Evolutionary conservation across 1,140 invertebrate genomes (phyloP).

Genomic region (Camponotus pennsylvanicus): DNA sequence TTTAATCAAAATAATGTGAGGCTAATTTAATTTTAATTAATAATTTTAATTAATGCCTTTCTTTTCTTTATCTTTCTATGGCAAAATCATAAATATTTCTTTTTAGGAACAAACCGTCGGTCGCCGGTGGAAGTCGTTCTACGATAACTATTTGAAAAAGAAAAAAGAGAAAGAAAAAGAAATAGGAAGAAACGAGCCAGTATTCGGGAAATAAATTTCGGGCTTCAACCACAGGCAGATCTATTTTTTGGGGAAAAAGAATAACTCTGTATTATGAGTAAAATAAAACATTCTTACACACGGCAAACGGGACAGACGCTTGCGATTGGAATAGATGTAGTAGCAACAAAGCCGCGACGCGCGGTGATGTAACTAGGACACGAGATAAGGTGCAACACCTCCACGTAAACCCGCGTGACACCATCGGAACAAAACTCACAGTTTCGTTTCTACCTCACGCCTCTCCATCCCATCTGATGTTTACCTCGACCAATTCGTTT

Average conservation of each 20-base stretch:
- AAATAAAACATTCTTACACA: slow-evolving; percentile 23
- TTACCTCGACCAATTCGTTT: slow-evolving; percentile 68
- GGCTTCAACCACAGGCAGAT: neutral
- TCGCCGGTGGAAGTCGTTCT: slow-evolving; percentile 56
- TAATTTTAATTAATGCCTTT: neutral
- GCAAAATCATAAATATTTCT: neutral
- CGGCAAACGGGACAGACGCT: neutral
- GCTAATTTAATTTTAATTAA: neutral
- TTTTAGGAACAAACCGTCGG: slow-evolving; percentile 40
- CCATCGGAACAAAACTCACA: slow-evolving; percentile 50
- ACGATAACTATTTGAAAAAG: slow-evolving; percentile 63
- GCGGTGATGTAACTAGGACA: slow-evolving; percentile 74
- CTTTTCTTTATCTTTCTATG: neutral
- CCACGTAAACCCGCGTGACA: slow-evolving; percentile 72
- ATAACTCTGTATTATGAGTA: neutral
- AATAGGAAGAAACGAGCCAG: neutral
- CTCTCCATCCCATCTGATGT: slow-evolving; percentile 56
- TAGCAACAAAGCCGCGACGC: slow-evolving; percentile 60
- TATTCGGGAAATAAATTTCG: neutral
- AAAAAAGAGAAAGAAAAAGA: neutral
- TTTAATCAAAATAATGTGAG: neutral
- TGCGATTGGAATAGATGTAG: slow-evolving; percentile 64
- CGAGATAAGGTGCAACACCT: slow-evolving; percentile 74
- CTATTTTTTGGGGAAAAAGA: neutral
- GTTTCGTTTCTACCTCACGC: slow-evolving; percentile 54